These are phyloP conservation scores for Madoqua kirkii DNA, from an alignment of 2,113 vertebrate species.

Conservation along the genomic window DNA sequence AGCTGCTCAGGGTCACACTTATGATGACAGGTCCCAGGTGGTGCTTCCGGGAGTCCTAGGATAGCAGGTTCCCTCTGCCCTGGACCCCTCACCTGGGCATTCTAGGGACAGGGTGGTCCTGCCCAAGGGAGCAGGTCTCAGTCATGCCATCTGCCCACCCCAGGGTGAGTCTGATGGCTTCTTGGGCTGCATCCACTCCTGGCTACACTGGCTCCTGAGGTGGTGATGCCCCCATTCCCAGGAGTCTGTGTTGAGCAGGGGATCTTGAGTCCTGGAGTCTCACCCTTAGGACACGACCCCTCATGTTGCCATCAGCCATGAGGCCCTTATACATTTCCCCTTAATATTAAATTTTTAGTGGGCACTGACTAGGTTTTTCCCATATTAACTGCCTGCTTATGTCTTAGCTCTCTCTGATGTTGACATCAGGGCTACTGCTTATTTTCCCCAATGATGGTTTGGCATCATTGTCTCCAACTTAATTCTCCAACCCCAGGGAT, in stretches of 20 bases:
- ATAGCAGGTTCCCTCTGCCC: background rate
- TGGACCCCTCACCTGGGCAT: background rate
- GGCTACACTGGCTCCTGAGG: background rate
- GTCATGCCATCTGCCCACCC: accelerated
- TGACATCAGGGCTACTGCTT: background rate
- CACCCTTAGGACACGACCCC: background rate
- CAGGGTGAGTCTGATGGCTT: accelerated
- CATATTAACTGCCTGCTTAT: background rate
- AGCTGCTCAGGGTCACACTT: background rate
- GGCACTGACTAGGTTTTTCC: background rate
- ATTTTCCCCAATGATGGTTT: background rate
- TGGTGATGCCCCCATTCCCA: background rate
- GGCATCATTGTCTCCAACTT: background rate
- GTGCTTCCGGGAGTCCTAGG: accelerated
- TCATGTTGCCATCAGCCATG: background rate
- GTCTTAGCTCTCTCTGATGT: background rate
- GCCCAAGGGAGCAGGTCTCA: background rate
- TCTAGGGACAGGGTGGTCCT: background rate
- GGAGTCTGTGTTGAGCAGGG: background rate
- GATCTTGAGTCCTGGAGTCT: background rate
- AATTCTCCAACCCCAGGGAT: background rate
- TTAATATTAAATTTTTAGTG: slow-evolving; percentile 46
- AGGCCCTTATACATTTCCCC: background rate
- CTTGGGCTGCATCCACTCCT: accelerated
- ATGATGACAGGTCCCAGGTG: background rate